Evolutionary conservation across 2,797 vertebrate species (phyloP).

Genomic region (Ambastaia sidthimunki): DNA sequence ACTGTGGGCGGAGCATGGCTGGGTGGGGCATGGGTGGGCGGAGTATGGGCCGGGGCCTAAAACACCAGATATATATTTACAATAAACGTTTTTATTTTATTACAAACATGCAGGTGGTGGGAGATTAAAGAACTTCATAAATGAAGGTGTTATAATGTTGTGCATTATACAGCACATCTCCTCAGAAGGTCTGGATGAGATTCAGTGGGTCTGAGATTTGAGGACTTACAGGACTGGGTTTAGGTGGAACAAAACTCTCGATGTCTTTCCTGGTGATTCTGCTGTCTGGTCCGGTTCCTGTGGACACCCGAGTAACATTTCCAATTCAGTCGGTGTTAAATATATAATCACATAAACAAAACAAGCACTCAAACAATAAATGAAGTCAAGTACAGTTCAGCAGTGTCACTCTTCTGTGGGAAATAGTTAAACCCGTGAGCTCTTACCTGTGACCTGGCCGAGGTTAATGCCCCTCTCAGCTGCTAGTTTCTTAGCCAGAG

Average conservation of each 20-base stretch:
- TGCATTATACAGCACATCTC: no score
- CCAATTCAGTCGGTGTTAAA: background rate
- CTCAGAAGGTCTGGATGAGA: background rate
- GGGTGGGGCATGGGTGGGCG: constrained; percentile 42
- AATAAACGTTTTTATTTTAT: no score
- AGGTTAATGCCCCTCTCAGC: constrained; percentile 92
- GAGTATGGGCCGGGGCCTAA: constrained; percentile 58
- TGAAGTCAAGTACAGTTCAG: background rate
- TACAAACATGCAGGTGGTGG: no score
- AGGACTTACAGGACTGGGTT: constrained; percentile 67
- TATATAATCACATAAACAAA: background rate
- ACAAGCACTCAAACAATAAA: background rate
- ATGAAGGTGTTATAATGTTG: no score
- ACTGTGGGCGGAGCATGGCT: constrained; percentile 66
- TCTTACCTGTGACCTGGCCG: constrained; percentile 87
- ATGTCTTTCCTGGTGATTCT: constrained; percentile 94
- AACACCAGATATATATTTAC: background rate
- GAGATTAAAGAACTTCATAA: no score
- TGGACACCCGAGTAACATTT: background rate
- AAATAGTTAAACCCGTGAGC: background rate
- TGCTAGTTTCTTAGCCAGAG: constrained; percentile 92
- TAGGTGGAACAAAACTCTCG: constrained; percentile 90
- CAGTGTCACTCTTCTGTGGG: background rate
- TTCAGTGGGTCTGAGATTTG: background rate
- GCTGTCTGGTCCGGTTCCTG: constrained; percentile 94